Evolutionary conservation across 2,113 vertebrate species (phyloP).

Genomic region (Eupsittula cactorum): DNA sequence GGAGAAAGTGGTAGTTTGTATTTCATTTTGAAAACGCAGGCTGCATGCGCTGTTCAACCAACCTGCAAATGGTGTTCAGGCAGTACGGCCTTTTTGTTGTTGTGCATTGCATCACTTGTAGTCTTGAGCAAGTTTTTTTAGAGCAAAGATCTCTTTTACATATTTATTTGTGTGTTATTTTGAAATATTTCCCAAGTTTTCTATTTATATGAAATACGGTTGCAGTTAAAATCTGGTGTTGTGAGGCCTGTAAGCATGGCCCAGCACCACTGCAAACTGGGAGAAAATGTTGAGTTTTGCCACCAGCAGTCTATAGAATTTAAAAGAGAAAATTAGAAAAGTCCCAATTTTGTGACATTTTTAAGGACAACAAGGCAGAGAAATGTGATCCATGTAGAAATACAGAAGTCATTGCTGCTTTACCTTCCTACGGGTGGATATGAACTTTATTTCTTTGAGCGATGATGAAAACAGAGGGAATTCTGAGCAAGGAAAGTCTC

Average conservation of each 20-base stretch:
- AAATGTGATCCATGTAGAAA: not conserved
- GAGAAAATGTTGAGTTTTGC: not conserved
- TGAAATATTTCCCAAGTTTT: not conserved
- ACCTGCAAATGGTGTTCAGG: not conserved
- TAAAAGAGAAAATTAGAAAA: not conserved
- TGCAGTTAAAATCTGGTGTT: not conserved
- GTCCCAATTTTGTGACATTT: not conserved
- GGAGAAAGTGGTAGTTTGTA: slow-evolving; percentile 33
- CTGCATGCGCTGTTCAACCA: not conserved
- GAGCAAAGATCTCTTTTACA: not conserved
- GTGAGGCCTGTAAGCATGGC: not conserved
- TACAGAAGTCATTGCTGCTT: not conserved
- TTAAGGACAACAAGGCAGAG: not conserved
- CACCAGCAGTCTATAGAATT: not conserved
- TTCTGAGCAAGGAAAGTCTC: not conserved
- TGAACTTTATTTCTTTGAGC: not conserved
- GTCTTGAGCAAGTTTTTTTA: not conserved
- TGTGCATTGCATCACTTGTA: not conserved
- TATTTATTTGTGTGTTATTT: not conserved
- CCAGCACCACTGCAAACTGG: not conserved
- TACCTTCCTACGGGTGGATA: not conserved
- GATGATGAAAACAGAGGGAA: not conserved
- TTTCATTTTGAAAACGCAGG: slow-evolving; percentile 30
- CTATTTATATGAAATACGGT: not conserved
- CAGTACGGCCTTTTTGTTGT: not conserved